Conservation (phyloP, 1,140 invertebrate genomes). For the Orchestia grillus region DNA sequence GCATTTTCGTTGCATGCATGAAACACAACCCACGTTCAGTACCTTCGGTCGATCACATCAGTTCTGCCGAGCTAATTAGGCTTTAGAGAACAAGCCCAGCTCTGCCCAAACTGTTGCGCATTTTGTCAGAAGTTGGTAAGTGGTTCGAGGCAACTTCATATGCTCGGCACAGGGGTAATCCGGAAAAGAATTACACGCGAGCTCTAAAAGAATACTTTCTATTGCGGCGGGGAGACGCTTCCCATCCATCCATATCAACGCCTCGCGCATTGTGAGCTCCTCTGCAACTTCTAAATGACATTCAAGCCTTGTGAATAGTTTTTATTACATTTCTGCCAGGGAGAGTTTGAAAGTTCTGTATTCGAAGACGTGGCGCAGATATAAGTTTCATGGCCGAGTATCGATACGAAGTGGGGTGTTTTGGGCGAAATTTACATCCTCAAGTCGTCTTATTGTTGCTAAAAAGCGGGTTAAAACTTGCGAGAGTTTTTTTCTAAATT, state of each 20-base stretch:
- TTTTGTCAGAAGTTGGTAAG: background rate
- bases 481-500: no score
- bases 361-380: no score
- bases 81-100: background rate
- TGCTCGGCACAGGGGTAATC: background rate
- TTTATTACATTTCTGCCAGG: no score
- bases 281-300: background rate
- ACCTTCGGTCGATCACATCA: background rate
- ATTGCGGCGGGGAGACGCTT: background rate
- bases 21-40: background rate
- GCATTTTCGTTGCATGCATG: background rate
- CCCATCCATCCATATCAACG: background rate
- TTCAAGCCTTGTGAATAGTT: no score
- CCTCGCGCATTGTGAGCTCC: background rate
- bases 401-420: no score
- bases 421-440: no score
- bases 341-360: no score
- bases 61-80: background rate
- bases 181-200: background rate
- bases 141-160: background rate
- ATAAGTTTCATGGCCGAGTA: no score
- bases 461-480: no score
- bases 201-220: background rate
- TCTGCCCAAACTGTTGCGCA: background rate
- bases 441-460: no score